These are phyloP conservation scores for Sylvilagus bachmani DNA, from an alignment of 2,113 vertebrate genomes.

Conservation along the genomic window DNA sequence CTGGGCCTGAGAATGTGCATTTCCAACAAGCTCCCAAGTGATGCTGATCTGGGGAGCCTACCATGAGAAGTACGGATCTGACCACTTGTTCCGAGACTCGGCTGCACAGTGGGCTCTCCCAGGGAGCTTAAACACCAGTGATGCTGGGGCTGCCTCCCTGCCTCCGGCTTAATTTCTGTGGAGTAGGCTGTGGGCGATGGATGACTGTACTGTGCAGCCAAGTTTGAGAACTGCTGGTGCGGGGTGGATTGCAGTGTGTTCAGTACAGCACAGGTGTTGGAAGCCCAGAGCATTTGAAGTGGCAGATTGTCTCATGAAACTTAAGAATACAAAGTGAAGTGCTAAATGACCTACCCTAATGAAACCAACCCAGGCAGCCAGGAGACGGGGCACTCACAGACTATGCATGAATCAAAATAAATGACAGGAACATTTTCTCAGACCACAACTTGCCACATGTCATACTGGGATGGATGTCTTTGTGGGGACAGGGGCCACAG, in stretches of 20 bases:
- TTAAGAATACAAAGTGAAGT: not conserved
- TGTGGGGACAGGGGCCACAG: too few relatives aligned
- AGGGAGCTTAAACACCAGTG: slow-evolving; percentile 24
- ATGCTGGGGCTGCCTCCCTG: not conserved
- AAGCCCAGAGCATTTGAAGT: fast-evolving
- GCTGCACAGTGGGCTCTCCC: not conserved
- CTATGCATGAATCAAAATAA: not conserved
- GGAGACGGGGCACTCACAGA: not conserved
- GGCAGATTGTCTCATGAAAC: not conserved
- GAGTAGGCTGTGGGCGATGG: not conserved
- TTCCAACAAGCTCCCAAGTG: not conserved
- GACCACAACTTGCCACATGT: not conserved
- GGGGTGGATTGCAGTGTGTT: not conserved
- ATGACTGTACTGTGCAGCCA: not conserved
- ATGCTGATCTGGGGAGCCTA: too few relatives aligned
- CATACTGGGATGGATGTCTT: not conserved
- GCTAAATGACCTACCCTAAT: not conserved
- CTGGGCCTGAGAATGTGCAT: fast-evolving
- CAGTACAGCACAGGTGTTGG: not conserved
- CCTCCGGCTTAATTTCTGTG: not conserved
- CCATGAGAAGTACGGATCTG: not conserved
- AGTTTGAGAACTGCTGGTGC: not conserved
- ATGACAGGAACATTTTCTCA: not conserved
- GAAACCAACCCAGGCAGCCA: not conserved
- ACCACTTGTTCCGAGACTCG: not conserved